A percentile compares a stretch with the other conserved stretches of the same genome.
These are phyloP conservation scores for Sitta europaea DNA, from an alignment of 2,113 vertebrate genomes.

Conservation along the genomic window DNA sequence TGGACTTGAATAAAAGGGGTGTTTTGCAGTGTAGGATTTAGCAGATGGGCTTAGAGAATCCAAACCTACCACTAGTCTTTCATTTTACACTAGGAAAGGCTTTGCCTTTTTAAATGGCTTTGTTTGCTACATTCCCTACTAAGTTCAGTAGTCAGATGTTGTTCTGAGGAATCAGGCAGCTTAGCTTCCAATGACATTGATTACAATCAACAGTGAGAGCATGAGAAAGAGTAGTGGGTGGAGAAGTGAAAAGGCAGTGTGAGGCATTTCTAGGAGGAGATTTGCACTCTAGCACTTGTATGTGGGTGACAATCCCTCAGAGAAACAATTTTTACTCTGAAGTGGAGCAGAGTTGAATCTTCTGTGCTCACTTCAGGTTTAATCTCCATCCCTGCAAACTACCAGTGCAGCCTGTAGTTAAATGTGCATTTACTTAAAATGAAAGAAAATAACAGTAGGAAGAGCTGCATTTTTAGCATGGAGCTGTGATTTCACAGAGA, in stretches of 20 bases:
- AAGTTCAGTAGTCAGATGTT: conserved; percentile 53
- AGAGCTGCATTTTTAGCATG: background rate
- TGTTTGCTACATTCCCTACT: conserved; percentile 54
- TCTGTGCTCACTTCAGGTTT: background rate
- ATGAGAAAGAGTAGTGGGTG: conserved; percentile 36
- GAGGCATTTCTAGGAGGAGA: conserved; percentile 34
- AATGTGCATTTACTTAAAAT: background rate
- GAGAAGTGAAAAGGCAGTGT: conserved; percentile 14
- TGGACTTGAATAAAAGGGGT: conserved; percentile 51
- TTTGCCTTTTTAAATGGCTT: conserved; percentile 47
- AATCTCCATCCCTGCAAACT: background rate
- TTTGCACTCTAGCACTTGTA: background rate
- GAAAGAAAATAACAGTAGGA: background rate
- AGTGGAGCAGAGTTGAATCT: background rate
- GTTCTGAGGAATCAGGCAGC: conserved; percentile 33
- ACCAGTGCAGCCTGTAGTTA: background rate
- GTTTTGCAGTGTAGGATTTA: conserved; percentile 30
- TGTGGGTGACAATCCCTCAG: conserved; percentile 32
- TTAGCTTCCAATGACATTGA: conserved; percentile 49
- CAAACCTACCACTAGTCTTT: conserved; percentile 45
- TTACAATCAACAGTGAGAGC: conserved; percentile 13
- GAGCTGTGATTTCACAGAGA: background rate
- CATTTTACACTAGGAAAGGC: conserved; percentile 36
- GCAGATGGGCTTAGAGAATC: conserved; percentile 55
- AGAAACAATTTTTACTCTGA: conserved; percentile 11